Percentiles rank a stretch among this genome's conserved stretches.
These are phyloP conservation scores for Chrysaora quinquecirrha DNA, from an alignment of 30 jellyfish, hydroid and myxozoan species.

Conservation along the genomic window DNA sequence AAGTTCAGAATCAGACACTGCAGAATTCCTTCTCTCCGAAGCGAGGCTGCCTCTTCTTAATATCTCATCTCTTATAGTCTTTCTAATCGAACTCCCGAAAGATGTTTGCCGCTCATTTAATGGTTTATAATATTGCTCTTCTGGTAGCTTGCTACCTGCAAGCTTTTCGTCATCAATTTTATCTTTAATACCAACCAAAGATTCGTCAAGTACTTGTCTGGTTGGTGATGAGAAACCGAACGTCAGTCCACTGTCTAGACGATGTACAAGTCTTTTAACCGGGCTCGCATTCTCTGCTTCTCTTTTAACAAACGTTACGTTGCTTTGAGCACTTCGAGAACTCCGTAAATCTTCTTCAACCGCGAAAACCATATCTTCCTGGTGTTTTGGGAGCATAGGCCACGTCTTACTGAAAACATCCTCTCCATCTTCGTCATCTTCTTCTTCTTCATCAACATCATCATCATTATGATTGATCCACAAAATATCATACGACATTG, in stretches of 20 bases:
- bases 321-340: neutral
- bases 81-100: conserved; percentile 32
- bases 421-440: conserved; percentile 26
- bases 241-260: conserved; percentile 63
- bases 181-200: conserved; percentile 13
- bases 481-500: conserved; percentile 34
- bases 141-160: conserved; percentile 12
- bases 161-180: conserved; percentile 30
- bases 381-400: conserved; percentile 22
- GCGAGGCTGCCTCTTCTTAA: neutral
- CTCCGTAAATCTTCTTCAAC: neutral
- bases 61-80: conserved; percentile 33
- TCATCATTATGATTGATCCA: conserved; percentile 42
- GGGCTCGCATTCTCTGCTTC: neutral
- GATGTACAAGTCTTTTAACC: conserved; percentile 45
- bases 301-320: neutral
- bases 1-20: neutral
- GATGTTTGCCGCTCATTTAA: conserved; percentile 44
- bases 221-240: conserved; percentile 30
- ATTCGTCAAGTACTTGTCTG: conserved; percentile 7
- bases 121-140: conserved; percentile 35
- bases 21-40: neutral
- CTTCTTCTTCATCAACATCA: conserved; percentile 20
- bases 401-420: conserved; percentile 39
- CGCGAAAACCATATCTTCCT: neutral